Percentiles rank a stretch among this genome's conserved stretches.
Conservation (phyloP, 2,797 vertebrate species). For the Anableps anableps region DNA sequence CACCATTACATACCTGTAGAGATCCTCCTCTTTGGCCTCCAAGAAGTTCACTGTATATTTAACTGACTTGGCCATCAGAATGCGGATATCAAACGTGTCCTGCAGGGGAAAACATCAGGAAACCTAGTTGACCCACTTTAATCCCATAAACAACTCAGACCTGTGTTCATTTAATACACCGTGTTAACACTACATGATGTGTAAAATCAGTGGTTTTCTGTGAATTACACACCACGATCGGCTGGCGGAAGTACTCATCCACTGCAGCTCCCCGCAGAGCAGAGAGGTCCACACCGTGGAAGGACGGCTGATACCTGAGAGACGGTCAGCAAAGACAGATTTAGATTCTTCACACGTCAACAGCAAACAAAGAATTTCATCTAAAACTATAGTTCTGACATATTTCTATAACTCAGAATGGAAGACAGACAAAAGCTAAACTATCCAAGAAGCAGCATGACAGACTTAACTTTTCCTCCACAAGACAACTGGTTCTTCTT, state of each 20-base stretch:
- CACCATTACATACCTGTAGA: slow-evolving; percentile 86
- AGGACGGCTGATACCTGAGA: slow-evolving; percentile 95
- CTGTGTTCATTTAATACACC: neutral
- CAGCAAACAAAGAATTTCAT: neutral
- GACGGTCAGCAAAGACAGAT: neutral
- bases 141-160: neutral
- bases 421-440: too few relatives aligned
- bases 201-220: neutral
- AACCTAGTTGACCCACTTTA: neutral
- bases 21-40: slow-evolving; percentile 96
- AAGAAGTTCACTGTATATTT: slow-evolving; percentile 98
- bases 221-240: slow-evolving; percentile 87
- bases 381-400: neutral
- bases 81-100: slow-evolving; percentile 97
- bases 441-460: too few relatives aligned
- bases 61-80: slow-evolving; percentile 96
- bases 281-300: slow-evolving; percentile 96
- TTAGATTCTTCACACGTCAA: neutral
- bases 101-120: slow-evolving; percentile 46
- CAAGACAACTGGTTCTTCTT: too few relatives aligned
- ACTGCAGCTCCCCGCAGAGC: slow-evolving; percentile 94
- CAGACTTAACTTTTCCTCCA: too few relatives aligned
- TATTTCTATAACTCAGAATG: neutral
- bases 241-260: slow-evolving; percentile 96
- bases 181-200: neutral